These are phyloP conservation scores for Drosophila baimaii DNA, from an alignment of 1,140 invertebrate species.

Conservation along the genomic window DNA sequence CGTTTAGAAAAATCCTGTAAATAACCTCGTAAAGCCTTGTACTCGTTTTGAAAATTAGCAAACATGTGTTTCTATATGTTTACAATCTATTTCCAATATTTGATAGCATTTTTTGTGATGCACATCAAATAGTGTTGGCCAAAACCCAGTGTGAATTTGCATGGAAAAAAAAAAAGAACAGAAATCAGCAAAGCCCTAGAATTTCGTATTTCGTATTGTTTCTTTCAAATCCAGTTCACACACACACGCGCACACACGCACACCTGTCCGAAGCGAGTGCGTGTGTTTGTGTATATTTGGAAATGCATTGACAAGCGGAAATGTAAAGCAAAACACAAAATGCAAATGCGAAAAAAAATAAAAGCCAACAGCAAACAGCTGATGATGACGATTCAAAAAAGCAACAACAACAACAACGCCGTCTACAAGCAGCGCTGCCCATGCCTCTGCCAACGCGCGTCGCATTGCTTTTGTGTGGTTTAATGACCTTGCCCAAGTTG, in stretches of 20 bases:
- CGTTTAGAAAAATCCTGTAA: not conserved
- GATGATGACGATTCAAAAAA: conserved; percentile 29
- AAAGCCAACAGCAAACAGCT: conserved; percentile 28
- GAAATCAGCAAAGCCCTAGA: conserved; percentile 29
- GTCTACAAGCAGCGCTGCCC: conserved; percentile 32
- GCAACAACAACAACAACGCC: conserved; percentile 48
- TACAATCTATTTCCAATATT: not conserved
- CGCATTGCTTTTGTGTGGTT: conserved; percentile 68
- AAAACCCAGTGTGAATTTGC: conserved; percentile 12
- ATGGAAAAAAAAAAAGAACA: conserved; percentile 16
- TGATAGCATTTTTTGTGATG: not conserved
- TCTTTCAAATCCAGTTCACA: conserved; percentile 36
- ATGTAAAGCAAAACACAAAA: conserved; percentile 66
- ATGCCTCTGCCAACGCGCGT: conserved; percentile 7
- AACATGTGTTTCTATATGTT: conserved; percentile 11
- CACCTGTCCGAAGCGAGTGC: conserved; percentile 4
- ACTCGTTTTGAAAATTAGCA: not conserved
- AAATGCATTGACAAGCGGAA: conserved; percentile 75
- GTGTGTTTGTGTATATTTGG: conserved; percentile 27
- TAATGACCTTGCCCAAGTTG: conserved; percentile 81
- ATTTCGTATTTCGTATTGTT: conserved; percentile 27
- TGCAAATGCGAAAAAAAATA: conserved; percentile 49
- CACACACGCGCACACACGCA: conserved; percentile 2
- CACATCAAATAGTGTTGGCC: not conserved
- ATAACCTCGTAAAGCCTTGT: conserved; percentile 1